Base-by-base conservation (phyloP, 2,113 vertebrate genomes). In the Ageneiosus marmoratus region DNA sequence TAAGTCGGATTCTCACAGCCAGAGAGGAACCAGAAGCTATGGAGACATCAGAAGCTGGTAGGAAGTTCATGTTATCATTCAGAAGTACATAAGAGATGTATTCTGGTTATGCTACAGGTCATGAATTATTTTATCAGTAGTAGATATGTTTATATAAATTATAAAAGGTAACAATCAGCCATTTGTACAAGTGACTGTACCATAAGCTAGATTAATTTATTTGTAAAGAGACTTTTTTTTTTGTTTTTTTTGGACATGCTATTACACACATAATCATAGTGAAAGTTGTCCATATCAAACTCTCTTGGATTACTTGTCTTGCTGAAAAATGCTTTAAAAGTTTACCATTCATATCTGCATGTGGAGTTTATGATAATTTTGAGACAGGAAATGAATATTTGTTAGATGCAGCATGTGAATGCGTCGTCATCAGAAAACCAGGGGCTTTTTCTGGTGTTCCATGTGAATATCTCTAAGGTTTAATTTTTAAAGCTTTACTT, bases 1-100 rank as follows among this genome's bases (percentile, higher is more conserved):
- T 93, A 78, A 51, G 84, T 75, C 53, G 82, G 75, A 84, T 91
- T 58, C 67, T 90, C 72, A 87, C 69, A 9, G 11, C 86, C n/a
- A 80, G 86, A 60, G 84, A 88, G 5, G 79, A 84, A 15, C 65
- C 65, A 0, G 32, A 73, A 18, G 7, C 63, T 8, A 81, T 41
- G 2, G 44, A 58, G 51, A 13, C 6, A 18, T 20, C 60, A 16
- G 76, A 89, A 62, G 77, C 89, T 12, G 92, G 93, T 94, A 93
- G 91, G 92, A 84, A 8, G 2, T 34, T 22, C 18, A n/a, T 67
- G 56, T 67, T 51, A 37, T 83, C 29, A 48, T 27, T 77, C 11
- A 4, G n/a, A 24, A 32, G 65, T 58, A 34, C 27, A 69, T n/a
- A n/a, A n/a, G n/a, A n/a, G n/a, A n/a, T n/a, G n/a, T 24, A 69